phyloP scores from a whole-genome alignment of 1,140 invertebrate genomes.

The Sinella curviseta region DNA sequence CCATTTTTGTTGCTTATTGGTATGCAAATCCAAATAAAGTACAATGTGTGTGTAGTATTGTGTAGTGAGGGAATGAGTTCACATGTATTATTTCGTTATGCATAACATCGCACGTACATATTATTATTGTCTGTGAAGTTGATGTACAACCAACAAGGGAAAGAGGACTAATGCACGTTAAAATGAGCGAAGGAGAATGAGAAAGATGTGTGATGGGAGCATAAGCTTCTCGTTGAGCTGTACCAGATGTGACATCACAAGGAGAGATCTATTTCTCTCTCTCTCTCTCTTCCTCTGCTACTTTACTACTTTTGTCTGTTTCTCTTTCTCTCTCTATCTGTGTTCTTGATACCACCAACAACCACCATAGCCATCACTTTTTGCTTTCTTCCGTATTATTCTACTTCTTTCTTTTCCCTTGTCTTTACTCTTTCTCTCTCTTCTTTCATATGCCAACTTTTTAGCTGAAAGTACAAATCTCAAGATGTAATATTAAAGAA shows the following conservation, averaged over 20 bases:
- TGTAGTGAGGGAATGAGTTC: too few species aligned
- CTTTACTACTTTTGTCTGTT: background rate
- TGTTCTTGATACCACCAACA: too few species aligned
- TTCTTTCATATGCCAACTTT: background rate
- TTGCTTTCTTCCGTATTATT: too few species aligned
- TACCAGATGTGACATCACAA: conserved; percentile 9
- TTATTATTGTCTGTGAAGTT: background rate
- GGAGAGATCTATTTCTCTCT: background rate
- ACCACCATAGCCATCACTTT: too few species aligned
- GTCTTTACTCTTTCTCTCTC: background rate
- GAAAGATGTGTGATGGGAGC: conserved; percentile 1
- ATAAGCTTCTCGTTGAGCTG: conserved; percentile 12
- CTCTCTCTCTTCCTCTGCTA: background rate
- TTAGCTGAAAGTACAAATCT: background rate
- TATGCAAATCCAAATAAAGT: too few species aligned
- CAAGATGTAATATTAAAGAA: background rate
- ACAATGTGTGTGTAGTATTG: too few species aligned
- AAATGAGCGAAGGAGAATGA: background rate
- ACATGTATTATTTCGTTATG: too few species aligned
- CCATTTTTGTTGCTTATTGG: too few species aligned
- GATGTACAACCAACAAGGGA: background rate
- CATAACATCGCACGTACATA: too few species aligned
- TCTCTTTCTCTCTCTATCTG: background rate
- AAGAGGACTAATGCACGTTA: background rate
- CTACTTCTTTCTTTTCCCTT: background rate